Conservation (phyloP, 2,797 vertebrate species). For the Rhabdophis nuchalis region DNA sequence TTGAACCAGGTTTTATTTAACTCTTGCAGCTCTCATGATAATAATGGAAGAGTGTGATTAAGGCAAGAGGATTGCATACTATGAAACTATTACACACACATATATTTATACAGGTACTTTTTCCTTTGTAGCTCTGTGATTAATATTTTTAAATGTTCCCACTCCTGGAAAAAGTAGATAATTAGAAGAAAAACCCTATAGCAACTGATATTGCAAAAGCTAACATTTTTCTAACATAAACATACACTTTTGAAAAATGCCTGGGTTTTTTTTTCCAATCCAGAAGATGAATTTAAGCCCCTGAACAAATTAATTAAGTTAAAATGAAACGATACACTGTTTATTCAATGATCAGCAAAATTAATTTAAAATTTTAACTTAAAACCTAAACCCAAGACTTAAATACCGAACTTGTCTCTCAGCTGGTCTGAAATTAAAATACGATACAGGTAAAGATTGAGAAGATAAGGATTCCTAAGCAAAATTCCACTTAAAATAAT, state of each 20-base stretch:
- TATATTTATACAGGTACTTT: not conserved
- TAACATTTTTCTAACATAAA: conserved; percentile 60
- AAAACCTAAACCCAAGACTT: not conserved
- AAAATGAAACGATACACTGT: not conserved
- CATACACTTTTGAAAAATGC: conserved; percentile 32
- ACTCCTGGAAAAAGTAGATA: conserved; percentile 52
- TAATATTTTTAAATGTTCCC: conserved; percentile 11
- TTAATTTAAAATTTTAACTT: not conserved
- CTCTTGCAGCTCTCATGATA: conserved; percentile 69
- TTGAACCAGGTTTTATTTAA: conserved; percentile 73
- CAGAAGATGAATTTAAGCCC: conserved; percentile 31
- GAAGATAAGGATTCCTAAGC: conserved; percentile 1
- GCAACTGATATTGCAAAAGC: conserved; percentile 61
- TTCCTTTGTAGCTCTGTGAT: not conserved
- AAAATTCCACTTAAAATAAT: conserved; percentile 12
- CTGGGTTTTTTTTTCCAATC: conserved; percentile 8
- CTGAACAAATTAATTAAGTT: conserved; percentile 13
- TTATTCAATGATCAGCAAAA: not conserved
- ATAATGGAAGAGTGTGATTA: conserved; percentile 27
- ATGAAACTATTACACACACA: conserved; percentile 16
- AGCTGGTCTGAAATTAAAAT: conserved; percentile 19
- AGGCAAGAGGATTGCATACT: conserved; percentile 21
- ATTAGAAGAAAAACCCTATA: conserved; percentile 43
- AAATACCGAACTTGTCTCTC: conserved; percentile 23
- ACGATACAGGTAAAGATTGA: not conserved